These are phyloP conservation scores for Papilio elwesi DNA, from an alignment of 2,888 invertebrate species.

Conservation along the genomic window DNA sequence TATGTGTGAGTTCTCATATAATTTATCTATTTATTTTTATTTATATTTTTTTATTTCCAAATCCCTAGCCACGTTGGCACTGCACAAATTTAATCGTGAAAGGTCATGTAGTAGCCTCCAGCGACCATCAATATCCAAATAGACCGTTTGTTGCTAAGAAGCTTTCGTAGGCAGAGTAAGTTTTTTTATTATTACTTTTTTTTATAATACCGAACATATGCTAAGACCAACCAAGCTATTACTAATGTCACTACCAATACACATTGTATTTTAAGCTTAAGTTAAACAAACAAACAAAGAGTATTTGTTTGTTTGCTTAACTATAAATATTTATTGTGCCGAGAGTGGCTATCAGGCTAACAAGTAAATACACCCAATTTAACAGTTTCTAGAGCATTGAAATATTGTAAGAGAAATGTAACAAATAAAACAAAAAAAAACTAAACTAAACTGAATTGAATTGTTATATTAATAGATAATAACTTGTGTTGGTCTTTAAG, in stretches of 20 bases:
- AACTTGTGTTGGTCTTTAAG: too few relatives aligned
- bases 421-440: too few relatives aligned
- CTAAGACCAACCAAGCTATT: background rate
- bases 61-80: slow-evolving; percentile 83
- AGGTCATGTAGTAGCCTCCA: slow-evolving; percentile 51
- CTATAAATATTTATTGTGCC: too few relatives aligned
- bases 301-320: background rate
- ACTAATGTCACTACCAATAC: background rate
- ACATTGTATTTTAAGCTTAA: too few relatives aligned
- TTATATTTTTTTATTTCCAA: slow-evolving; percentile 61
- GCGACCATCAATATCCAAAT: slow-evolving; percentile 49
- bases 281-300: too few relatives aligned
- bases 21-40: slow-evolving; percentile 37
- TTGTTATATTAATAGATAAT: too few relatives aligned
- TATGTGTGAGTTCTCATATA: background rate
- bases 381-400: too few relatives aligned
- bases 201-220: slow-evolving; percentile 6
- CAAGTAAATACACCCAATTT: too few relatives aligned
- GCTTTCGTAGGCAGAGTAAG: slow-evolving; percentile 55
- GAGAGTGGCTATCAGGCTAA: too few relatives aligned
- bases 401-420: too few relatives aligned
- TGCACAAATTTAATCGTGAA: slow-evolving; percentile 68
- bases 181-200: slow-evolving; percentile 44
- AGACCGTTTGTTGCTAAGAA: slow-evolving; percentile 45
- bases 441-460: too few relatives aligned